Conservation (phyloP, 2,888 invertebrate species). For the Uropetala carovei region DNA sequence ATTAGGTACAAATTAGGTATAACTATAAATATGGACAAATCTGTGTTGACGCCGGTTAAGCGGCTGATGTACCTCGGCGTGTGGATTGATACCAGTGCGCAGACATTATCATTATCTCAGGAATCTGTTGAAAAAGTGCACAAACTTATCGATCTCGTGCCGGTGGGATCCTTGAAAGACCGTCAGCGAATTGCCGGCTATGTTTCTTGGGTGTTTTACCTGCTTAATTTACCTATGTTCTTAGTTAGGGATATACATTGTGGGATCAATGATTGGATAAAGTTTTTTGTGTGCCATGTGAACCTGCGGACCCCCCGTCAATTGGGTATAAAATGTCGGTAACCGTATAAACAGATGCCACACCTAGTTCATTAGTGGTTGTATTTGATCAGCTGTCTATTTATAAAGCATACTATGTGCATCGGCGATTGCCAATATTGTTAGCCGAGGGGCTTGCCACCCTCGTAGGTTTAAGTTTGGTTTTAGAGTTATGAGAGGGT, state of each 20-base stretch:
- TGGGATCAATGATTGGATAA: too few relatives aligned
- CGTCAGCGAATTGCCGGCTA: background rate
- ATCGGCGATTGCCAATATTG: background rate
- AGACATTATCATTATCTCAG: background rate
- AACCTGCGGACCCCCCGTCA: too few relatives aligned
- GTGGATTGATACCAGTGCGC: background rate
- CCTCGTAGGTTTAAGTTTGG: background rate
- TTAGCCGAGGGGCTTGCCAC: background rate
- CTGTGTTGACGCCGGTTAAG: background rate
- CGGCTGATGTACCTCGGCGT: background rate
- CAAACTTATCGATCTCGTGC: accelerated
- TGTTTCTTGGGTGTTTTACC: background rate
- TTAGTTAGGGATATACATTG: too few relatives aligned
- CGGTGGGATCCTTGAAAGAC: background rate
- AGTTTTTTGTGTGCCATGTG: too few relatives aligned
- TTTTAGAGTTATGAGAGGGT: too few relatives aligned
- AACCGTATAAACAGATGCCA: background rate
- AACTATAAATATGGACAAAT: background rate
- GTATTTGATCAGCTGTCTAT: background rate
- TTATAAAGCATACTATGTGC: background rate
- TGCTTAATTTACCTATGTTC: too few relatives aligned
- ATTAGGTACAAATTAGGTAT: background rate
- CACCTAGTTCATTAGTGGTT: background rate
- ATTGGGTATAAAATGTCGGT: background rate
- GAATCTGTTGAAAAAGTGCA: background rate